phyloP scores from a whole-genome alignment of 2,888 invertebrate genomes.

The Plebejus argus region DNA sequence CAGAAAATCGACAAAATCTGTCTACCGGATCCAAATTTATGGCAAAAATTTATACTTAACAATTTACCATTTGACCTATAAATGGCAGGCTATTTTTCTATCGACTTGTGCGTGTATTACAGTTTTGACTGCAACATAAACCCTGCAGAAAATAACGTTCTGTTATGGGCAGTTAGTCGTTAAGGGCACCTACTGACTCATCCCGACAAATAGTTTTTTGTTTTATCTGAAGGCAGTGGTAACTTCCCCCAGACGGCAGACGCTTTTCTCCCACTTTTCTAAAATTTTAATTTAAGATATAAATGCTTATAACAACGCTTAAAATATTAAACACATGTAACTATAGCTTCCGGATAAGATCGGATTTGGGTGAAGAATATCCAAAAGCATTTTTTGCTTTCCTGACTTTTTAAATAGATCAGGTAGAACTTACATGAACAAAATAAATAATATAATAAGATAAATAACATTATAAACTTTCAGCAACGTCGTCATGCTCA shows the following conservation, averaged over 20 bases:
- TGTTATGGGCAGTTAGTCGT: too few species aligned
- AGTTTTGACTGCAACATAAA: not conserved
- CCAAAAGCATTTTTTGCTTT: not conserved
- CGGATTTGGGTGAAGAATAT: not conserved
- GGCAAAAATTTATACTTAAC: too few species aligned
- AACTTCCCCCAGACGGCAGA: slow-evolving; percentile 2
- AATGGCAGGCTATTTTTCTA: not conserved
- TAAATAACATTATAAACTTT: not conserved
- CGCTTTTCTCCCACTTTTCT: slow-evolving; percentile 9
- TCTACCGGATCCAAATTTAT: too few species aligned
- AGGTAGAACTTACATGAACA: not conserved
- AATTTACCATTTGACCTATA: too few species aligned
- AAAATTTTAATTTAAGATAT: not conserved
- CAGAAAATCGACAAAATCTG: not conserved
- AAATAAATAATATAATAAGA: too few species aligned
- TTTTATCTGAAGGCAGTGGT: slow-evolving; percentile 5
- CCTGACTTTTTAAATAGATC: not conserved
- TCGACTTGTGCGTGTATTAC: slow-evolving; percentile 2
- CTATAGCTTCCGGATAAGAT: not conserved
- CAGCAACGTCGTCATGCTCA: not conserved
- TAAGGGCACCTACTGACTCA: slow-evolving; percentile 2
- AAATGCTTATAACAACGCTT: not conserved
- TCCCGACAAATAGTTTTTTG: not conserved
- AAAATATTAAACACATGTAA: not conserved
- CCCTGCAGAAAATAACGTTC: not conserved